Conservation (phyloP, 2,888 invertebrate genomes). For the Tinea pellionella region DNA sequence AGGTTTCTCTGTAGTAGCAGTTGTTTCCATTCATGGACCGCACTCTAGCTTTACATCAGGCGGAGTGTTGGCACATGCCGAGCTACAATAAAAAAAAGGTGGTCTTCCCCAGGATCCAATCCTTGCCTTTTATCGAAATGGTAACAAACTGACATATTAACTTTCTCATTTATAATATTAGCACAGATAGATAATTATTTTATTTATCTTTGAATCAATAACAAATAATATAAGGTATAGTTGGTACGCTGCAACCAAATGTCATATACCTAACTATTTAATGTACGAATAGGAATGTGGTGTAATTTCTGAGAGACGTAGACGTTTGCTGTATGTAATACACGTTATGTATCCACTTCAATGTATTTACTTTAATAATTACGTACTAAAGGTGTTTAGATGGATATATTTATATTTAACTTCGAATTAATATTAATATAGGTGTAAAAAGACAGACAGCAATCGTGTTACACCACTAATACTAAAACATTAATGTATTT, state of each 20-base stretch:
- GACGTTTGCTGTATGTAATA: background rate
- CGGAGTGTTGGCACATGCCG: too few species aligned
- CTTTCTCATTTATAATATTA: too few species aligned
- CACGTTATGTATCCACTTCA: slow-evolving; percentile 4
- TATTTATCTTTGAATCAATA: background rate
- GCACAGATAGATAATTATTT: background rate
- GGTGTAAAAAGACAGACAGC: background rate
- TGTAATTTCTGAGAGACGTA: slow-evolving; percentile 3
- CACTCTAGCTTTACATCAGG: too few species aligned
- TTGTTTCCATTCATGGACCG: too few species aligned
- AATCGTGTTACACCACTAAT: background rate
- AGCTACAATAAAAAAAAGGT: too few species aligned
- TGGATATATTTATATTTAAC: background rate
- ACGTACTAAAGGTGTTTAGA: background rate
- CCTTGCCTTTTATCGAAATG: too few species aligned
- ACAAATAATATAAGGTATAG: background rate
- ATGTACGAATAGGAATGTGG: slow-evolving; percentile 4
- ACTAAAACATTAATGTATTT: too few species aligned
- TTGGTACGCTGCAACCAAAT: background rate
- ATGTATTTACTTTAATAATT: slow-evolving; percentile 5
- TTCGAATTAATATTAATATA: background rate
- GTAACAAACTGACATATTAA: too few species aligned
- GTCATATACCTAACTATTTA: background rate
- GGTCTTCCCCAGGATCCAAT: too few species aligned
- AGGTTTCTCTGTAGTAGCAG: too few species aligned